Base-by-base conservation (phyloP, 2,797 vertebrate species). In the Megalops cyprinoides region DNA sequence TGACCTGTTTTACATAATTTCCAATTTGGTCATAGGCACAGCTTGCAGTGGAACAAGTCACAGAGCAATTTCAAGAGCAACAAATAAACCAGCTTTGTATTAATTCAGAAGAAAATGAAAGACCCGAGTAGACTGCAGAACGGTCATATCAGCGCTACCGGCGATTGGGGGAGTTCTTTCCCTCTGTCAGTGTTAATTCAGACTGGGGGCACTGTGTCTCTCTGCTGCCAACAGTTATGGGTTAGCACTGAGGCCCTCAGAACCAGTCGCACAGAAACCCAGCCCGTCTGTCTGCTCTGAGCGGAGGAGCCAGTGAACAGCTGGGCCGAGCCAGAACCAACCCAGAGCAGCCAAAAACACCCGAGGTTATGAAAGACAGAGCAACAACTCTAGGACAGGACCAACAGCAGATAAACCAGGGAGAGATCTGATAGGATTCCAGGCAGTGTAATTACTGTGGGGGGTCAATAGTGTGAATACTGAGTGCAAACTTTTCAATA, bases 341-440 rank as follows among this genome's bases (percentile, higher is more conserved):
- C 88, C 88, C 79, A 85, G 84, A 90, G 28, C 87, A 91, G 88
- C 88, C 91, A 88, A 87, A 80, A 83, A 31, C 4, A 4, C 84
- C 82, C 67, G 86, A 77, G 84, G 82, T 86, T 65, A 90, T 90
- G 86, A 84, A 76, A 89, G 88, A 42, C 28, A 0, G 3, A 75
- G 73, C 58, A 28, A n/a, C 58, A n/a, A n/a, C n/a, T n/a, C n/a
- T n/a, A n/a, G n/a, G n/a, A n/a, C n/a, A n/a, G n/a, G n/a, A n/a
- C n/a, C n/a, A n/a, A n/a, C n/a, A n/a, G n/a, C n/a, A n/a, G n/a
- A n/a, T n/a, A n/a, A n/a, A n/a, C n/a, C n/a, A n/a, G n/a, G n/a
- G n/a, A n/a, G n/a, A n/a, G 8, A 25, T n/a, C 10, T n/a, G 37
- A 42, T 69, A 31, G 65, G 37, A 5, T 42, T 69, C 23, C 65